Evolutionary conservation across 53 echinoderm and acorn worm genomes (phyloP).

Genomic region (Glandiceps talaboti): DNA sequence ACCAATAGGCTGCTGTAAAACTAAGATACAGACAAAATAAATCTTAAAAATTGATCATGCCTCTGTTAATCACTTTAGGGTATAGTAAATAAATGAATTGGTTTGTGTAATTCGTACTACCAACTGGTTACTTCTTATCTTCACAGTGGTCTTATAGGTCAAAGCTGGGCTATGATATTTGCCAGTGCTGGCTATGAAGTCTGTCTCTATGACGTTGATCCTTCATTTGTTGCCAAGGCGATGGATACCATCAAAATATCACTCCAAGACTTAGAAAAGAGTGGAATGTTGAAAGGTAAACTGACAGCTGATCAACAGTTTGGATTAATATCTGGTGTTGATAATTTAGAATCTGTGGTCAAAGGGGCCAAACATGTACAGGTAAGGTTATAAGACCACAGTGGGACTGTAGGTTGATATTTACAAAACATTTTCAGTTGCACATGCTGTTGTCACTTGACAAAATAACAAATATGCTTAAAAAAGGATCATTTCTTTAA

Average conservation of each 20-base stretch:
- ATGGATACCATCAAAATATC: constrained; percentile 39
- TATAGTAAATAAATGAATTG: too few relatives aligned
- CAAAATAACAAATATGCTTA: too few relatives aligned
- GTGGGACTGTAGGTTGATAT: too few relatives aligned
- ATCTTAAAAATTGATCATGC: too few relatives aligned
- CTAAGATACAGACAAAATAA: too few relatives aligned
- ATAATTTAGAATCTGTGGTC: constrained; percentile 47
- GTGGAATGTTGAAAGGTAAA: constrained; percentile 52
- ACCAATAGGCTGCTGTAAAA: too few relatives aligned
- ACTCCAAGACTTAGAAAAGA: constrained; percentile 38
- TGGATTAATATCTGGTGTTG: constrained; percentile 53
- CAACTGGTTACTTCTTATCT: too few relatives aligned
- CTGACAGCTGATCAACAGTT: constrained; percentile 63
- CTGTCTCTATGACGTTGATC: constrained; percentile 59
- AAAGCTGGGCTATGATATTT: constrained; percentile 91
- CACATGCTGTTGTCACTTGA: too few relatives aligned
- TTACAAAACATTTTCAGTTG: too few relatives aligned
- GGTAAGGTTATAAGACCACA: constrained; percentile 22
- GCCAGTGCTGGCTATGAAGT: constrained; percentile 72
- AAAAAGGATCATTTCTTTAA: too few relatives aligned
- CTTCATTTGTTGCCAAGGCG: constrained; percentile 43
- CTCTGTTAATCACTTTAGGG: too few relatives aligned
- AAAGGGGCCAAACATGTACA: constrained; percentile 72
- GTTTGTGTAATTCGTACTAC: too few relatives aligned
- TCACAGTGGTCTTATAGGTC: constrained; percentile 71